Base-by-base conservation (phyloP, 2,797 vertebrate species). In the Remorina albescens region DNA sequence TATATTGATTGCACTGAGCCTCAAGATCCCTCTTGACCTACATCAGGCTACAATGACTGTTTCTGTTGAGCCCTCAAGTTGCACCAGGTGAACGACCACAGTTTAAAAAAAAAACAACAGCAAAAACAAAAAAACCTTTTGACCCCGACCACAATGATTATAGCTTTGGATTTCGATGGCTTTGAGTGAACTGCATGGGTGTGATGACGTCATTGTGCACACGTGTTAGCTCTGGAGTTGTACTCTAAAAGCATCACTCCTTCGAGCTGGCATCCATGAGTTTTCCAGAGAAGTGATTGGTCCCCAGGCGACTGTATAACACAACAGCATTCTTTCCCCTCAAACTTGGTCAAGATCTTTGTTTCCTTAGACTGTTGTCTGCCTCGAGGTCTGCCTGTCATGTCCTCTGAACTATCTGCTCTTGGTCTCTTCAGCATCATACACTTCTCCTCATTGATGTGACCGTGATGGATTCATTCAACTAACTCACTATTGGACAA, bases 311-410 rank as follows among this genome's bases (percentile, higher is more conserved):
- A 93, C 89, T 69, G 67, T 91, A 89, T 83, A 92, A 94, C 86
- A 94, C 78, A 90, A 86, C 91, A 90, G 82, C 88, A 93, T 93
- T 94, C 92, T 87, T 94, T 94, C 91, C 91, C 81, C 80, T 86
- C 76, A 73, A 76, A 80, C 84, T 85, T 47, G 59, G 55, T 82
- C 53, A 11, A 51, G 59, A 76, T 86, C 63, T 71, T 78, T 63
- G 78, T 57, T 79, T 78, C 57, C 70, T 83, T 37, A 57, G 53
- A 74, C 60, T 77, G 61, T 64, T 58, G 42, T 58, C 69, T 41
- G 28, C 62, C 28, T 81, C 71, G 61, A 75, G 30, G 65, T 67
- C 61, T 75, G 21, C 63, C 50, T 68, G 68, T 79, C 78, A 61
- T 49, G 59, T 70, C 46, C 58, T 55, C 58, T 51, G 55, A 41